Conservation (phyloP, 1,140 invertebrate genomes). For the Asbolus verrucosus region DNA sequence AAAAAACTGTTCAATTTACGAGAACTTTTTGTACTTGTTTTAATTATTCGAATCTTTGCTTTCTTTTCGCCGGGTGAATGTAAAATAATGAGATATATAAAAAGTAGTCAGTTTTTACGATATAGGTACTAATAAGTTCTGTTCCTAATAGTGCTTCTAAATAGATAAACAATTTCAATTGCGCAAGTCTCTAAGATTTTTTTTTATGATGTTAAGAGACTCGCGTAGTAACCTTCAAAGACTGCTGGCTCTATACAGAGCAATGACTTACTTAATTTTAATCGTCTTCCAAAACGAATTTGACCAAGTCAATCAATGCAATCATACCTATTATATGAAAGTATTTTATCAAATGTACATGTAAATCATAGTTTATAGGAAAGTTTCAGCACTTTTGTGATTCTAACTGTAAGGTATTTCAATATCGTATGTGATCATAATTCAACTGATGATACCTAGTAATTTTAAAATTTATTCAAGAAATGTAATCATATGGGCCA, state of each 20-base stretch:
- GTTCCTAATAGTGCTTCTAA: conserved; percentile 26
- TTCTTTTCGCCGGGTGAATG: conserved; percentile 18
- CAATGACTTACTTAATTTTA: conserved; percentile 38
- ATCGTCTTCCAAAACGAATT: conserved; percentile 39
- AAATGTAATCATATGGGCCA: conserved; percentile 18
- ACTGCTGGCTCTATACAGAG: conserved; percentile 33
- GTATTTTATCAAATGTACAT: conserved; percentile 31
- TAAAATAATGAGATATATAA: conserved; percentile 15
- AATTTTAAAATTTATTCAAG: conserved; percentile 19
- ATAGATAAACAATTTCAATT: conserved; percentile 16
- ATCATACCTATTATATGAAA: conserved; percentile 14
- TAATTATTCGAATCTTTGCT: conserved; percentile 7
- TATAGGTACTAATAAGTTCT: conserved; percentile 2
- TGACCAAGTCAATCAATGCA: conserved; percentile 35
- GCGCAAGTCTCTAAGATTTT: conserved; percentile 18
- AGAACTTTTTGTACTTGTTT: conserved; percentile 17
- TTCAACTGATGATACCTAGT: conserved; percentile 21
- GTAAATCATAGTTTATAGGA: conserved; percentile 18
- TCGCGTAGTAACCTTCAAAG: conserved; percentile 34
- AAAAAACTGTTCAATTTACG: conserved; percentile 44
- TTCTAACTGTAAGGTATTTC: conserved; percentile 37
- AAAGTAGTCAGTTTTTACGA: conserved; percentile 14
- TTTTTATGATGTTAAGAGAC: conserved; percentile 13
- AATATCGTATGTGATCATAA: conserved; percentile 28
- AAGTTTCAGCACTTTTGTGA: too few relatives aligned